phyloP scores from a whole-genome alignment of 2,888 invertebrate species.

The Augiades crinisus region DNA sequence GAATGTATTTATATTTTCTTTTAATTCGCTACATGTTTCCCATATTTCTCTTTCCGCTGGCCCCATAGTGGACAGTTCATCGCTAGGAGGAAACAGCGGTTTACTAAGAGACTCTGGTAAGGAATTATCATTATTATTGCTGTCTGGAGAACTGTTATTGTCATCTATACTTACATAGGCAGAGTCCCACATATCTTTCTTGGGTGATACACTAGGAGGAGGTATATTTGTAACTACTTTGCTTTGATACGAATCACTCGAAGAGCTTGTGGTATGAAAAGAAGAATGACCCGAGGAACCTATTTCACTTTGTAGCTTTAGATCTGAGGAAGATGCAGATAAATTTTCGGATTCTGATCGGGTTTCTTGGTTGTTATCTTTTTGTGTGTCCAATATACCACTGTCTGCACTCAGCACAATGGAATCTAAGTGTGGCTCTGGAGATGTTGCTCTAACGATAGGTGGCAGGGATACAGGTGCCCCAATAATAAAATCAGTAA shows the following conservation, averaged over 20 bases:
- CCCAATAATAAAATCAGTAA: conserved; percentile 74
- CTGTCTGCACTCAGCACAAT: conserved; percentile 41
- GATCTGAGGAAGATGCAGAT: conserved; percentile 36
- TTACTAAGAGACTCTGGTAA: conserved; percentile 48
- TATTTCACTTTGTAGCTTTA: conserved; percentile 36
- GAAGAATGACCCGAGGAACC: conserved; percentile 43
- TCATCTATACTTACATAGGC: conserved; percentile 80
- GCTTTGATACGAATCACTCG: conserved; percentile 36
- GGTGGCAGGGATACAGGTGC: conserved; percentile 76
- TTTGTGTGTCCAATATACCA: conserved; percentile 12
- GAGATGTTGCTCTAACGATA: conserved; percentile 53
- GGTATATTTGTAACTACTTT: conserved; percentile 35
- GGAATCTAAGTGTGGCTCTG: conserved; percentile 55
- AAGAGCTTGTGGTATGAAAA: conserved; percentile 58
- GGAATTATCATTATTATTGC: conserved; percentile 54
- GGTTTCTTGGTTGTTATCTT: conserved; percentile 18
- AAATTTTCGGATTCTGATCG: conserved; percentile 32
- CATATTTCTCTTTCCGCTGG: conserved; percentile 74
- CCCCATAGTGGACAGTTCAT: conserved; percentile 59
- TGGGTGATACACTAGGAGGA: conserved; percentile 46
- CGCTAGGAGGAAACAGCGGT: conserved; percentile 45
- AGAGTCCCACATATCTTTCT: conserved; percentile 76
- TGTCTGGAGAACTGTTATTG: conserved; percentile 66
- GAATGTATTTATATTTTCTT: conserved; percentile 36
- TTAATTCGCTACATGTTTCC: conserved; percentile 58